phyloP scores from a whole-genome alignment of 2,797 vertebrate genomes.

The Geotrypetes seraphini region DNA sequence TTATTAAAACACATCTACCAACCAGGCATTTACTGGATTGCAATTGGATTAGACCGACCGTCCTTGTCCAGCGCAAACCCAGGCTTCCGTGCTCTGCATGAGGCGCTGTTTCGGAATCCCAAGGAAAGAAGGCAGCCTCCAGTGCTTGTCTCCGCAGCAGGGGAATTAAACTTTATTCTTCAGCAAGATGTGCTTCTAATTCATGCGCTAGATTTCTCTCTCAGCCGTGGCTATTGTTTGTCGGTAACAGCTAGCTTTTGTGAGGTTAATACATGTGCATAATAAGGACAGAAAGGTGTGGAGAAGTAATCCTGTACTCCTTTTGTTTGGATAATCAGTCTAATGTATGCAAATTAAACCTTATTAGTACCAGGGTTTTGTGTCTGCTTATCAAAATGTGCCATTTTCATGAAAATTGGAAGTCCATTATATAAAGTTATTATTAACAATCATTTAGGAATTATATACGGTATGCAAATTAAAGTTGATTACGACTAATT shows the following conservation, averaged over 20 bases:
- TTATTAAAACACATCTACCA: conserved; percentile 57
- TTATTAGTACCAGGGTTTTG: conserved; percentile 84
- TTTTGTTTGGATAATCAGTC: conserved; percentile 99
- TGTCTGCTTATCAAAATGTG: conserved; percentile 97
- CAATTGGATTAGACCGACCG: too few relatives aligned
- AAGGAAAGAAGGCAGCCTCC: too few relatives aligned
- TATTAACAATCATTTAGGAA: conserved; percentile 96
- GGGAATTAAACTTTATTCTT: conserved; percentile 55
- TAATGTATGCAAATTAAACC: conserved; percentile 99
- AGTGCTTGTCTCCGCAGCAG: too few relatives aligned
- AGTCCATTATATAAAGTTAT: conserved; percentile 99
- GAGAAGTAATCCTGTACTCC: conserved; percentile 89
- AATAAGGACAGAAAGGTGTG: conserved; percentile 88
- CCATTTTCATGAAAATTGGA: conserved; percentile 98
- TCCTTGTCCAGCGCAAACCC: too few relatives aligned
- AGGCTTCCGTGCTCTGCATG: too few relatives aligned
- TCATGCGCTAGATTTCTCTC: conserved; percentile 57
- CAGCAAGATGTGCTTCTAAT: conserved; percentile 61
- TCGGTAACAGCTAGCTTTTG: conserved; percentile 75
- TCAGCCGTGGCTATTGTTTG: conserved; percentile 68
- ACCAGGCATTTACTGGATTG: conserved; percentile 43
- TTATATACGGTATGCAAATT: conserved; percentile 99
- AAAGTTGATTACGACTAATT: conserved; percentile 99
- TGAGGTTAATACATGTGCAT: conserved; percentile 90
- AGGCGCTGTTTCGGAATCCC: too few relatives aligned